Evolutionary conservation across 2,888 invertebrate genomes (phyloP), one percentile per base, ranked within the genome.

Genomic region (Unio pictorum): DNA sequence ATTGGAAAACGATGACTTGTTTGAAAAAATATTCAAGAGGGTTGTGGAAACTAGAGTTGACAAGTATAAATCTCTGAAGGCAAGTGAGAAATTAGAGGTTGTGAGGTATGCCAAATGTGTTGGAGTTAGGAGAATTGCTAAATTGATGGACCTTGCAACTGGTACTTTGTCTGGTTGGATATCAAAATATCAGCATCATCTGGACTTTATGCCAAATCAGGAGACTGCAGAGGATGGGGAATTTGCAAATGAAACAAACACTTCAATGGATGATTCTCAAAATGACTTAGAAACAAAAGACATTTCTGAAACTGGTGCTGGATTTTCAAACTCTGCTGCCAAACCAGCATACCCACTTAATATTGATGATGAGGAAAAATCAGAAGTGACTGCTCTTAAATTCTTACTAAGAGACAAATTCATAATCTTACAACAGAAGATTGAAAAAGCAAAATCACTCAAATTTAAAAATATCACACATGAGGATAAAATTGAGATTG

Each of bases 151-250:
- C n/a, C 64, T 76, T 0, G 76, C 76, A 23, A 76, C 76, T 15
- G 76, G 76, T 26, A 76, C 76, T 2, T 45, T 76, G 23, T 76
- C 76, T 45, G 76, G 76, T 23, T 76, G 76, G 76, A 76, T 67
- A 45, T 72, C 70, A 26, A 76, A 74, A 60, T 76, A 71, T 54
- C 76, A 76, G 55, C 59, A 54, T 20, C 71, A 66, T 56, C 69
- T 74, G 11, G 68, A 64, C 5, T 61, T 71, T n/a, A 57, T 68
- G 5, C 57, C 64, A 30, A 64, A 68, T 54, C 59, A 23, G 56
- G 18, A 58, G 18, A 57, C 58, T 58, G 65, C 55, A 28, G 30
- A n/a, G 30, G 57, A 65, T 56, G 26, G 8, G 20, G 34, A 65
- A 5, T 8, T 57, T 28, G 45, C 56, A 26, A 65, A 34, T 58